Percentiles rank a stretch among this genome's conserved stretches.
These are phyloP conservation scores for Sphaerophoria taeniata DNA, from an alignment of 2,888 invertebrate species.

Conservation along the genomic window DNA sequence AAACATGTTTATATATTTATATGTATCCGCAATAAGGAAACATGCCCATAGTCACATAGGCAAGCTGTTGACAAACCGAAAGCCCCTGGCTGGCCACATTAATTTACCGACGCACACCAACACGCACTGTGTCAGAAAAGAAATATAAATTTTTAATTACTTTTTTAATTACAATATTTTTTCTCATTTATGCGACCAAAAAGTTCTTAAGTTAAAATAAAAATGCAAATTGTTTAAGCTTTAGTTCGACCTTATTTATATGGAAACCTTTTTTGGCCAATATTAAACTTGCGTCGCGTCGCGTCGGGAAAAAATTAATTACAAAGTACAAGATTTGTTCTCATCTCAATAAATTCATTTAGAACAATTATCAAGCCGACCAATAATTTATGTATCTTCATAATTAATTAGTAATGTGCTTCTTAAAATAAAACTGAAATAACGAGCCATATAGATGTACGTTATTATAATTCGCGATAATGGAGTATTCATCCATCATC, in stretches of 20 bases:
- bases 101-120: neutral
- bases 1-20: too few relatives aligned
- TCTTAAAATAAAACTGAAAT: neutral
- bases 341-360: too few relatives aligned
- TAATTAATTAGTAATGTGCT: neutral
- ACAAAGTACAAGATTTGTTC: neutral
- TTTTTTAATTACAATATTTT: constrained; percentile 17
- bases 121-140: neutral
- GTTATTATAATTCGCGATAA: too few relatives aligned
- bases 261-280: neutral
- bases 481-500: neutral
- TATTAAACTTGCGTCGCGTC: neutral
- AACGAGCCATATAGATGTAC: too few relatives aligned
- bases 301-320: constrained; percentile 20
- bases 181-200: constrained; percentile 1
- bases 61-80: too few relatives aligned
- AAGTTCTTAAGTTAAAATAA: neutral
- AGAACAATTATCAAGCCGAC: too few relatives aligned
- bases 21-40: too few relatives aligned
- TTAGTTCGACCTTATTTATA: neutral
- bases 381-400: too few relatives aligned
- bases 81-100: too few relatives aligned
- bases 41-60: too few relatives aligned
- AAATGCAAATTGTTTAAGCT: constrained; percentile 16
- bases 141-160: constrained; percentile 7